These are phyloP conservation scores for Lepidostoma basale DNA, from an alignment of 1,140 invertebrate genomes.

Conservation along the genomic window DNA sequence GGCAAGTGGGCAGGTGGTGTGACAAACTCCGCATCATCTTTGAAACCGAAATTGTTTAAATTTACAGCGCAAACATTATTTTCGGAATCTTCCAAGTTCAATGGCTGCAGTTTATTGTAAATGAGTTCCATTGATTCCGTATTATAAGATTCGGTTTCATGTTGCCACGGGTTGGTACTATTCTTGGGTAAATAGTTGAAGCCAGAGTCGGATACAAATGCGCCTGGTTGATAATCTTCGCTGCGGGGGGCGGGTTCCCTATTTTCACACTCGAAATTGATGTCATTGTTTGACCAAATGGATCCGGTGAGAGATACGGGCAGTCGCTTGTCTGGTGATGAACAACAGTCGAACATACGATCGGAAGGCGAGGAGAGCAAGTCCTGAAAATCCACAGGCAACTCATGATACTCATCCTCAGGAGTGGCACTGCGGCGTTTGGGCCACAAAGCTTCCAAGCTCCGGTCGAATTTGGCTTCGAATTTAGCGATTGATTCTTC, in stretches of 20 bases:
- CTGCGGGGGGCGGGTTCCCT: constrained; percentile 9
- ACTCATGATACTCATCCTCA: constrained; percentile 62
- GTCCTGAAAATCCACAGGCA: constrained; percentile 65
- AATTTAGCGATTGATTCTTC: constrained; percentile 66
- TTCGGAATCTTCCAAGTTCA: constrained; percentile 51
- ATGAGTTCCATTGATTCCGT: constrained; percentile 50
- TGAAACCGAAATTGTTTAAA: constrained; percentile 7
- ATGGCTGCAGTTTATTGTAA: constrained; percentile 53
- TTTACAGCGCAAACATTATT: constrained; percentile 41
- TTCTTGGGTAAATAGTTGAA: constrained; percentile 3
- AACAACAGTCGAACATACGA: constrained; percentile 50
- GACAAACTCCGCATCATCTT: background rate
- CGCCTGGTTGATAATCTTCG: constrained; percentile 1
- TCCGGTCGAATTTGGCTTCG: constrained; percentile 70
- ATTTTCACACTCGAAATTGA: constrained; percentile 3
- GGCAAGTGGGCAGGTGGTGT: background rate
- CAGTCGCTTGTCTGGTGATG: constrained; percentile 52
- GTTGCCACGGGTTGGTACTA: constrained; percentile 41
- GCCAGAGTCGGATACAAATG: constrained; percentile 3
- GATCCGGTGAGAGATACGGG: constrained; percentile 53
- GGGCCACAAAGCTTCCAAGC: constrained; percentile 68
- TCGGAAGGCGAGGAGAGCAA: constrained; percentile 63
- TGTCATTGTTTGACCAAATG: constrained; percentile 53
- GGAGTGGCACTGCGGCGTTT: constrained; percentile 54
- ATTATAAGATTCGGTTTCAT: constrained; percentile 44